Evolutionary conservation across 1,140 invertebrate species (phyloP).

Genomic region (Bombus huntii): DNA sequence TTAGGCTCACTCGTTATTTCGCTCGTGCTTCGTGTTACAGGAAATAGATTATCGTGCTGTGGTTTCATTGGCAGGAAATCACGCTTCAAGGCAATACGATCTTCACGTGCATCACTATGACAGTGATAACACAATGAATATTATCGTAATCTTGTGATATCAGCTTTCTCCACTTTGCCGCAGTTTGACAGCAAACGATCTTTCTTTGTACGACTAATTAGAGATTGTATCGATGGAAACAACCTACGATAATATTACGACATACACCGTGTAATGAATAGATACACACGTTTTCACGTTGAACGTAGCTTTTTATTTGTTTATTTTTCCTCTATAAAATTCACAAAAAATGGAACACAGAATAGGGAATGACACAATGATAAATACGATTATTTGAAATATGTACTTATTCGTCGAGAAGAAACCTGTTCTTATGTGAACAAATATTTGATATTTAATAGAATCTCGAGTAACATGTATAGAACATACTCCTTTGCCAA

Average conservation of each 20-base stretch:
- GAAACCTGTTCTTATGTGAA: neutral
- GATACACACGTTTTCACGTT: neutral
- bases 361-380: neutral
- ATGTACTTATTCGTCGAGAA: neutral
- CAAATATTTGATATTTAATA: neutral
- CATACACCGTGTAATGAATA: neutral
- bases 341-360: neutral
- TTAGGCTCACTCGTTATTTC: neutral
- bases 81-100: neutral
- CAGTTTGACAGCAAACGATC: no score
- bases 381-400: neutral
- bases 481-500: neutral
- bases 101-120: neutral
- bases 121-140: neutral
- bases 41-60: neutral
- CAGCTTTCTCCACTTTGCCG: no score
- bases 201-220: no score
- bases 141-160: no score
- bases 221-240: no score
- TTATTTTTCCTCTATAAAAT: neutral
- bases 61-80: conserved; percentile 3
- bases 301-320: neutral
- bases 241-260: neutral
- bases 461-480: neutral
- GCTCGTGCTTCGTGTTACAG: neutral